Percentiles rank a stretch among this genome's conserved stretches.
phyloP scores from a whole-genome alignment of 2,113 vertebrate genomes.

The Montifringilla adamsi region DNA sequence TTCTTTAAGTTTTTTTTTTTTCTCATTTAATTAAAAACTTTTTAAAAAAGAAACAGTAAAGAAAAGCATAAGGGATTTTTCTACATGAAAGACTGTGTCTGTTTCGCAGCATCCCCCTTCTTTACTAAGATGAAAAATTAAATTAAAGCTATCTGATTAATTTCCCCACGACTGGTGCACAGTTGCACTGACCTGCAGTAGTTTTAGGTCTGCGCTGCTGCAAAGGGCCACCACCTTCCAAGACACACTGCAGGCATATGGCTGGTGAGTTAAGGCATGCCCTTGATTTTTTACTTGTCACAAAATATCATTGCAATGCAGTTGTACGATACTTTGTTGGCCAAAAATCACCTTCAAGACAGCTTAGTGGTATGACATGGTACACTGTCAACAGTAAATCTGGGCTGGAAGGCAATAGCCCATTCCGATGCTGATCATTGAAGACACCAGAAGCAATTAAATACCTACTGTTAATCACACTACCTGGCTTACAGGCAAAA shows the following conservation, averaged over 20 bases:
- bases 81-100: not conserved
- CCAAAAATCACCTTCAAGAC: slow-evolving; percentile 49
- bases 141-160: not conserved
- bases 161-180: not conserved
- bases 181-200: not conserved
- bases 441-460: slow-evolving; percentile 45
- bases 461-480: slow-evolving; percentile 3
- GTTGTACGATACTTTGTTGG: not conserved
- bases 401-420: slow-evolving; percentile 4
- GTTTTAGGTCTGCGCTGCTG: not conserved
- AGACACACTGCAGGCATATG: not conserved
- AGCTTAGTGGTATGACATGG: slow-evolving; percentile 16
- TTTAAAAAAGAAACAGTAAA: not conserved
- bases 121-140: not conserved
- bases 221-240: not conserved
- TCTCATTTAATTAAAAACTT: not conserved
- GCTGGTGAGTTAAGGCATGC: not conserved
- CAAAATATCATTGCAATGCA: not conserved
- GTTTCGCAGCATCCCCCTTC: not conserved
- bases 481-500: slow-evolving; percentile 8
- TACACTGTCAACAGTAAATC: slow-evolving; percentile 20
- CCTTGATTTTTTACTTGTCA: not conserved
- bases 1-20: not conserved
- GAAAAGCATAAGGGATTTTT: not conserved
- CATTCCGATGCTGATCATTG: not conserved